Base-by-base conservation (phyloP, 2,113 vertebrate genomes). In the Barnardius zonarius region DNA sequence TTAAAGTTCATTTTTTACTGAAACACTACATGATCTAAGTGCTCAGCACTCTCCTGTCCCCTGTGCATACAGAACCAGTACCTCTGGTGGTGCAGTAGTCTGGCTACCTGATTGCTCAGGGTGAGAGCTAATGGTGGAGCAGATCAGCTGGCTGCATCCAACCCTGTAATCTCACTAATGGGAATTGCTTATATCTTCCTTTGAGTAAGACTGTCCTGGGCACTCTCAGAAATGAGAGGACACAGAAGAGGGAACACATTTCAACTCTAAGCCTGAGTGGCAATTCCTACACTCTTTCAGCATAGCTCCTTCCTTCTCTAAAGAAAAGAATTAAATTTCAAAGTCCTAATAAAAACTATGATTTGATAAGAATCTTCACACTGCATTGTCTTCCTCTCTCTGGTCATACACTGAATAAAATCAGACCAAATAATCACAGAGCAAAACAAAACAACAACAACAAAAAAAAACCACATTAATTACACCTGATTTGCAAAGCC, bases 21-120 rank as follows among this genome's bases (percentile, higher is more conserved):
- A 64, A 77, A 77, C 17, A 16, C 10, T 23, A 11, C 43, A 0
- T 0, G 33, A 14, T 31, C 30, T 13, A 54, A 87, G 74, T 5
- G 52, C 35, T 55, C 41, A 25, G 61, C 35, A 23, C 49, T 54
- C 16, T n/a, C 9, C 13, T 35, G 39, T 52, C 79, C 23, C 44
- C 67, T 28, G 41, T 1, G 11, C 9, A 5, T 2, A 1, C 5
- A 17, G 41, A 31, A 44, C 14, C 0, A 0, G 76, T 31, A 10
- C 17, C 23, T 49, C 28, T 54, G 57, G 33, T 17, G n/a, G 28
- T 17, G 24, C 13, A 28, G 55, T 18, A 69, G 8, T 9, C 33
- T 35, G 10, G 27, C 49, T 46, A 74, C 28, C n/a, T 33, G 30
- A 25, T 28, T 55, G 63, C 61, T 46, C 31, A 39, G 70, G 46